phyloP scores from a whole-genome alignment of 2,888 invertebrate genomes.

The Muschampia plurimacula region DNA sequence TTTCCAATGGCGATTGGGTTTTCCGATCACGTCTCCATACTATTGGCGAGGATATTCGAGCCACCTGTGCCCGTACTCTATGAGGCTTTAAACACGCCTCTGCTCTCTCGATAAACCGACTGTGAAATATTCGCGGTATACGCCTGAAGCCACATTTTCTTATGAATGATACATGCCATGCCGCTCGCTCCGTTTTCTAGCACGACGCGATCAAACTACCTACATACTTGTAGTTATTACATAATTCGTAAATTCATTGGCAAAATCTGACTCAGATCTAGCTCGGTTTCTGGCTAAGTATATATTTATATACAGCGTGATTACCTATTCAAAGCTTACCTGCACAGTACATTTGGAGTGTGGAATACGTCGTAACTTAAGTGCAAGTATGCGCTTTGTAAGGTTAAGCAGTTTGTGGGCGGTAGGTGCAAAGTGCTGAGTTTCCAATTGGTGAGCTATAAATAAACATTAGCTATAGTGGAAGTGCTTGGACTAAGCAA shows the following conservation, averaged over 20 bases:
- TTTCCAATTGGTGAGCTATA: constrained; percentile 28
- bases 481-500: constrained; percentile 10
- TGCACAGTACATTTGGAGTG: constrained; percentile 23
- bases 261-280: constrained; percentile 49
- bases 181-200: constrained; percentile 55
- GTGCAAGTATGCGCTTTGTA: constrained; percentile 34
- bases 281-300: constrained; percentile 16
- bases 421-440: constrained; percentile 33
- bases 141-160: constrained; percentile 72
- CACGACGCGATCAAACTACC: constrained; percentile 55
- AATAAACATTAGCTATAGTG: constrained; percentile 27
- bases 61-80: constrained; percentile 82
- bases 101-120: constrained; percentile 80
- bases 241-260: constrained; percentile 59
- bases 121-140: constrained; percentile 81
- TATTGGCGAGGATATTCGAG: constrained; percentile 82
- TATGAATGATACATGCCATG: constrained; percentile 82
- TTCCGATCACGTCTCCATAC: constrained; percentile 82
- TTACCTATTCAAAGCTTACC: constrained; percentile 31
- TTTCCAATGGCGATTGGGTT: constrained; percentile 77
- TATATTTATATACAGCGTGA: constrained; percentile 32
- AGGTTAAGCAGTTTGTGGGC: constrained; percentile 34
- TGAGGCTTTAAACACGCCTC: constrained; percentile 81
- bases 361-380: constrained; percentile 24
- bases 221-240: constrained; percentile 55